These are phyloP conservation scores for Semicossyphus pulcher DNA, from an alignment of 2,113 vertebrate genomes.

Conservation along the genomic window DNA sequence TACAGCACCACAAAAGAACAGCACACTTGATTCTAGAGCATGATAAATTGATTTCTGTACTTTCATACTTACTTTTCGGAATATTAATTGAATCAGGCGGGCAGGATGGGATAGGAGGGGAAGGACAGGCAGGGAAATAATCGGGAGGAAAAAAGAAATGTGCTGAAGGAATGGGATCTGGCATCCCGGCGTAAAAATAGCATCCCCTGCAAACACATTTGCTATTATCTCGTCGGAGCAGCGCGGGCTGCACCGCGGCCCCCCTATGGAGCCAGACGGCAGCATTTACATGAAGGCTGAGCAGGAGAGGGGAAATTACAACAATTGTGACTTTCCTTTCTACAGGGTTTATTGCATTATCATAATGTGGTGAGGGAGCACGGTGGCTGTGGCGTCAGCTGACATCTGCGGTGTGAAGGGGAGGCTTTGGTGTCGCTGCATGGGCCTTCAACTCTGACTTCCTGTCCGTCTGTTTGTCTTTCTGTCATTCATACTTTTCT, in stretches of 20 bases:
- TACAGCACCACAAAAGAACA: constrained; percentile 62
- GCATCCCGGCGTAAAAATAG: constrained; percentile 77
- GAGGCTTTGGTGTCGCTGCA: constrained; percentile 25
- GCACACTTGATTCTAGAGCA: constrained; percentile 70
- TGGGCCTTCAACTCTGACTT: constrained; percentile 21
- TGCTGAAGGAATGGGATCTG: constrained; percentile 75
- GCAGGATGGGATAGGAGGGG: constrained; percentile 57
- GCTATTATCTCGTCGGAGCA: constrained; percentile 76
- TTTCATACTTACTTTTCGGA: constrained; percentile 75
- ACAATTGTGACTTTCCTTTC: constrained; percentile 73
- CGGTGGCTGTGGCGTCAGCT: constrained; percentile 29
- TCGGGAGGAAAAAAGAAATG: constrained; percentile 50
- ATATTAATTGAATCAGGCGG: constrained; percentile 77
- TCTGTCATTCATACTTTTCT: not conserved
- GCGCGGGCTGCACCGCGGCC: constrained; percentile 54
- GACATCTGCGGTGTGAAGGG: constrained; percentile 39
- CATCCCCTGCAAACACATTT: constrained; percentile 77
- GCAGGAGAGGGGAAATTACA: constrained; percentile 72
- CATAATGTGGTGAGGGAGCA: constrained; percentile 65
- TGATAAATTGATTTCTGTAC: constrained; percentile 82
- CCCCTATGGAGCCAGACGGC: constrained; percentile 65
- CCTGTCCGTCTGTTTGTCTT: not conserved
- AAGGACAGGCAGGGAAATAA: constrained; percentile 65
- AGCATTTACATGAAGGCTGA: constrained; percentile 74
- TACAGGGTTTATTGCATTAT: constrained; percentile 74